Conservation (phyloP, 1,140 invertebrate genomes). For the Goniozus legneri region DNA sequence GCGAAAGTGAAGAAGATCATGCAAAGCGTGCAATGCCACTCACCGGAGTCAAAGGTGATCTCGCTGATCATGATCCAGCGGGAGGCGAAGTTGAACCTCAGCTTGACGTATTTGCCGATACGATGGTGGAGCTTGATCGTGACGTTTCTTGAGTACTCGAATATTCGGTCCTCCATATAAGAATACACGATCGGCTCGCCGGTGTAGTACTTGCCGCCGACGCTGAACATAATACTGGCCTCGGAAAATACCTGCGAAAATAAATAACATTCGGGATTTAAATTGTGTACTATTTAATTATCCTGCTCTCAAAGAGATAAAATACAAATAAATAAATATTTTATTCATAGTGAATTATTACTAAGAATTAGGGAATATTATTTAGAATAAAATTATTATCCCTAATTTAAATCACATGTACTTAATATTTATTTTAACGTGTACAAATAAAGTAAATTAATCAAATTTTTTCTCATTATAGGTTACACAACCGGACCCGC, state of each 20-base stretch:
- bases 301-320: slow-evolving; percentile 1
- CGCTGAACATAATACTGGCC: slow-evolving; percentile 65
- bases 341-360: too few species aligned
- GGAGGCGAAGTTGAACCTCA: slow-evolving; percentile 63
- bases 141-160: slow-evolving; percentile 64
- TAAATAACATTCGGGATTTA: background rate
- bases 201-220: slow-evolving; percentile 66
- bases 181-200: slow-evolving; percentile 61
- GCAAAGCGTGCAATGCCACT: slow-evolving; percentile 24
- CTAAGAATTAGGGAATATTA: too few species aligned
- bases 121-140: slow-evolving; percentile 63
- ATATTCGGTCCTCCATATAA: slow-evolving; percentile 62
- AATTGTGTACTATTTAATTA: slow-evolving; percentile 2
- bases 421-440: too few species aligned
- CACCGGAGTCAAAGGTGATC: slow-evolving; percentile 61
- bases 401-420: too few species aligned
- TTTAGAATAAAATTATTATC: too few species aligned
- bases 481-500: too few species aligned
- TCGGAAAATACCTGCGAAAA: slow-evolving; percentile 58
- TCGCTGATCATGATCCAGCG: slow-evolving; percentile 72
- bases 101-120: slow-evolving; percentile 63
- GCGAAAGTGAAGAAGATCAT: too few species aligned
- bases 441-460: too few species aligned
- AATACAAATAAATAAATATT: too few species aligned
- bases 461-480: too few species aligned